These are phyloP conservation scores for Pantherophis vulpinus DNA, from an alignment of 2,797 vertebrate species.

Conservation along the genomic window DNA sequence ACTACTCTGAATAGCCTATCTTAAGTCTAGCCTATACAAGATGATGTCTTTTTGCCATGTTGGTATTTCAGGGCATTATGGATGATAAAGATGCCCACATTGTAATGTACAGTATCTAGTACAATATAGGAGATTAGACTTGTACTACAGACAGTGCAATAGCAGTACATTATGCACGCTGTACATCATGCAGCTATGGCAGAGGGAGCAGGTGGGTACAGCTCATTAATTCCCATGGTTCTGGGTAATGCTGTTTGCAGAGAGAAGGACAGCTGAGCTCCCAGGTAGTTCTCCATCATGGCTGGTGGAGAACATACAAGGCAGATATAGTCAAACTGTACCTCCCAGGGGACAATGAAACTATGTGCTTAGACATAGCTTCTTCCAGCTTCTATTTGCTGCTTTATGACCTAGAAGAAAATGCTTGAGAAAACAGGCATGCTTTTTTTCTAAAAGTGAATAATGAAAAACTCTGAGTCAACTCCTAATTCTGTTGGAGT, in stretches of 20 bases:
- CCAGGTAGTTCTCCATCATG: neutral
- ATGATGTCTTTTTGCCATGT: neutral
- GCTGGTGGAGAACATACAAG: neutral
- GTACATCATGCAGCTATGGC: neutral
- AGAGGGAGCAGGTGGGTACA: neutral
- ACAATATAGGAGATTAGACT: neutral
- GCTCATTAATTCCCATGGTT: neutral
- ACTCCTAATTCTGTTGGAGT: neutral
- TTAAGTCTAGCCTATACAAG: neutral
- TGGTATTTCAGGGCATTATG: neutral
- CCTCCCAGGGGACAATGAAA: neutral
- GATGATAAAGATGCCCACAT: neutral
- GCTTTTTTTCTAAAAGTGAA: neutral
- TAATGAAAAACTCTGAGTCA: neutral
- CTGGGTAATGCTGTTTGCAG: neutral
- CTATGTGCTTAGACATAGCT: neutral
- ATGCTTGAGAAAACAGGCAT: neutral
- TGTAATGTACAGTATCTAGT: neutral
- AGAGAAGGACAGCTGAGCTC: neutral
- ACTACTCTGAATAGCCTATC: neutral
- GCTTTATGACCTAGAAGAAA: neutral
- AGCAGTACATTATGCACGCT: neutral
- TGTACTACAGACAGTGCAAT: neutral
- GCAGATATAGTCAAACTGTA: neutral
- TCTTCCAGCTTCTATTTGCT: neutral